Base-by-base conservation (phyloP, 2,888 invertebrate genomes). In the Latheticus oryzae region DNA sequence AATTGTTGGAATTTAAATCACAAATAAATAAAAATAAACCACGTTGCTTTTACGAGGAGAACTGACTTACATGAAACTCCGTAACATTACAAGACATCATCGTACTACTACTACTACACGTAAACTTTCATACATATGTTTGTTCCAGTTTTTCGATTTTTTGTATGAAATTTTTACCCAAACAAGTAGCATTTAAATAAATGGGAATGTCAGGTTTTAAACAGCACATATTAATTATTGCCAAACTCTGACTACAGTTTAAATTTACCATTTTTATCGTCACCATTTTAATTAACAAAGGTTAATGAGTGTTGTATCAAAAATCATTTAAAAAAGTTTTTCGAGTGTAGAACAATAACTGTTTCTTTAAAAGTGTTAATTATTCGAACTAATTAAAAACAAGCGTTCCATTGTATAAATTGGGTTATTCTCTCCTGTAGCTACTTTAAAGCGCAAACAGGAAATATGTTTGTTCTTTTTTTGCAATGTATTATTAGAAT, bases 401-500 rank as follows among this genome's bases (percentile, higher is more conserved):
- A 50, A 50, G n/a, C 24, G 26, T 15, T 16, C 11, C 48, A 50
- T 50, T 50, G 48, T 50, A 12, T 16, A 35, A 48, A 50, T 33
- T 50, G 5, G 26, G 9, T n/a, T n/a, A n/a, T n/a, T n/a, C n/a
- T n/a, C n/a, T n/a, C n/a, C n/a, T n/a, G n/a, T n/a, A 33, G 21
- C 17, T 9, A 5, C 37, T 24, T 11, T 35, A 15, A 33, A 23
- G 16, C n/a, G 8, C 23, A 48, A 28, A 50, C 48, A 50, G 48
- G 48, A 50, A 50, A 50, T 17, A 16, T 16, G 26, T 35, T 50
- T 50, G 48, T 50, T 50, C 37, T 24, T 24, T 50, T 50, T 50
- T 50, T 26, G 48, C 48, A 50, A 37, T 26, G 5, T 23, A 47
- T 47, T 48, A 48, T 50, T 50, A 50, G 48, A 37, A 50, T 26